phyloP scores from a whole-genome alignment of 2,113 vertebrate species.

The Hippocampus zosterae region DNA sequence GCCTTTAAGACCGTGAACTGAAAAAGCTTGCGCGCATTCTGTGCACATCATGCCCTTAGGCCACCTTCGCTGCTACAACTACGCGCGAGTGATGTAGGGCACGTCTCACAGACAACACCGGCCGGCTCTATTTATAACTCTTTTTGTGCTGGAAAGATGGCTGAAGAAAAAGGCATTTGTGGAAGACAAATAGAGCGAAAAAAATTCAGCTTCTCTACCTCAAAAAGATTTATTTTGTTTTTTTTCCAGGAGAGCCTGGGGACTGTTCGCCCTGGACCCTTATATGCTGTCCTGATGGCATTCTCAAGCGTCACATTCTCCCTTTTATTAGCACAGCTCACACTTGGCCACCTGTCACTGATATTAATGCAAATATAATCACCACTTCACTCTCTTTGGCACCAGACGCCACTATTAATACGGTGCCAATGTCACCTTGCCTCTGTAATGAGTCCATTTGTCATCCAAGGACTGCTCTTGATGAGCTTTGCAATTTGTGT shows the following conservation, averaged over 20 bases:
- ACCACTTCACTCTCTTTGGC: slow-evolving; percentile 20
- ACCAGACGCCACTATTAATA: slow-evolving; percentile 39
- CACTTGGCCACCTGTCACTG: slow-evolving; percentile 60
- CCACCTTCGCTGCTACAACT: slow-evolving; percentile 3
- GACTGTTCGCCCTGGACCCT: neutral
- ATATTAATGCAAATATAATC: slow-evolving; percentile 51
- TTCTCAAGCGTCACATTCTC: slow-evolving; percentile 49
- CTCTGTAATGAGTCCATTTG: neutral
- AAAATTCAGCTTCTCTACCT: no score
- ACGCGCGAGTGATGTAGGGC: slow-evolving; percentile 18
- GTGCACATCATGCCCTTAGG: slow-evolving; percentile 25
- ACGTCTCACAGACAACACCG: slow-evolving; percentile 8
- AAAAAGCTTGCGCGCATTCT: slow-evolving; percentile 19
- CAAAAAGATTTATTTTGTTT: no score
- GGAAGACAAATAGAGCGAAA: neutral
- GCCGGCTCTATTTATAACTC: slow-evolving; percentile 2
- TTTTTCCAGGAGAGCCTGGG: no score
- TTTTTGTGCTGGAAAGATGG: slow-evolving; percentile 8
- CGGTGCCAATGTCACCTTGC: slow-evolving; percentile 11
- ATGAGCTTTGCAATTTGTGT: neutral
- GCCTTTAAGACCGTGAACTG: slow-evolving; percentile 17
- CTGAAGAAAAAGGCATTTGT: neutral
- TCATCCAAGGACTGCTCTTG: neutral
- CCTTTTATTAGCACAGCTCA: slow-evolving; percentile 54
- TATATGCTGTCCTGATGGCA: slow-evolving; percentile 37